A percentile compares a stretch with the other conserved stretches of the same genome.
These are phyloP conservation scores for Chascanopsetta lugubris DNA, from an alignment of 2,113 vertebrate genomes.

Conservation along the genomic window DNA sequence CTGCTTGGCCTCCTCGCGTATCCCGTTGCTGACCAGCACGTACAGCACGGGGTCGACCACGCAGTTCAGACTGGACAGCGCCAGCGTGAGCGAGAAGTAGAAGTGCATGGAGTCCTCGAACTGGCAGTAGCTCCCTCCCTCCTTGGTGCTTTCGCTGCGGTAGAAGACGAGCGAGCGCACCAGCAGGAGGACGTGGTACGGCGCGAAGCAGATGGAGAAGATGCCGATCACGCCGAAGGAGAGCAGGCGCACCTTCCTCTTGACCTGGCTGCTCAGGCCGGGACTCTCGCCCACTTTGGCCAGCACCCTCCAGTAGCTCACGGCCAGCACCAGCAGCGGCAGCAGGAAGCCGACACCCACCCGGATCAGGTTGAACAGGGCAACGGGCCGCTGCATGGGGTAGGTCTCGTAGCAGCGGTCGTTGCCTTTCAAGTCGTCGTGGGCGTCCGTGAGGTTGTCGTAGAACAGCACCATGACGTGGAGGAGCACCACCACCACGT, in stretches of 20 bases:
- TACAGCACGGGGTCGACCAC: constrained; percentile 84
- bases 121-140: constrained; percentile 52
- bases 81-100: constrained; percentile 74
- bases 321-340: constrained; percentile 73
- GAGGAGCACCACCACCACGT: constrained; percentile 31
- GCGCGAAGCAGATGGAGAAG: constrained; percentile 82
- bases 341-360: constrained; percentile 74
- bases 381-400: constrained; percentile 61
- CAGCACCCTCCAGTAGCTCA: constrained; percentile 79
- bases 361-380: constrained; percentile 76
- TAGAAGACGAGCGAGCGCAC: constrained; percentile 71
- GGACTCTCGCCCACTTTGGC: constrained; percentile 75
- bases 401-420: constrained; percentile 81
- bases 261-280: constrained; percentile 65
- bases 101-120: constrained; percentile 75
- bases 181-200: constrained; percentile 81
- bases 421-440: constrained; percentile 34
- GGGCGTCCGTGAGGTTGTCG: constrained; percentile 57
- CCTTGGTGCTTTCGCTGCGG: accelerated
- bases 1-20: constrained; percentile 63
- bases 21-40: constrained; percentile 77
- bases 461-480: constrained; percentile 69
- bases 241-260: constrained; percentile 79
- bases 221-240: constrained; percentile 81
- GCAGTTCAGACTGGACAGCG: constrained; percentile 81